Evolutionary conservation across 2,797 vertebrate genomes (phyloP).

Genomic region (Dipus sagitta): DNA sequence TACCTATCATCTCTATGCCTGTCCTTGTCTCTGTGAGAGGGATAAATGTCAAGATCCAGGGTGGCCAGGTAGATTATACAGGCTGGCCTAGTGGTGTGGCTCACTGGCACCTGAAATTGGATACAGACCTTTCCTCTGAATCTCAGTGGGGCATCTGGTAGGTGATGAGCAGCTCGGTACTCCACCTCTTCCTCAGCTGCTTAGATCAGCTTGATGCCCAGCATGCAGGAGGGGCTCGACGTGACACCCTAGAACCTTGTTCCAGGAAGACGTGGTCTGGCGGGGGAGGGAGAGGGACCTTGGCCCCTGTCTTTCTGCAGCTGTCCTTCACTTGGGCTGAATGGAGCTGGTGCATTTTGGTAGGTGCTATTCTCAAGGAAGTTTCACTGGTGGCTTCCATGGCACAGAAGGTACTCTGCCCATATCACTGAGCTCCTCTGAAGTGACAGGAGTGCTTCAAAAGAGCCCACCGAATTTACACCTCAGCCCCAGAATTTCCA

Average conservation of each 20-base stretch:
- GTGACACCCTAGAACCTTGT: background rate
- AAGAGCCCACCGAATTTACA: conserved; percentile 49
- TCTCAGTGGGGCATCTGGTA: background rate
- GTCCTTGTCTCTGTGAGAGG: background rate
- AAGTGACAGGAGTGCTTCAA: background rate
- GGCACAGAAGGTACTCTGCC: background rate
- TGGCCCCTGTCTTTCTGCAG: background rate
- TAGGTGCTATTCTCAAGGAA: background rate
- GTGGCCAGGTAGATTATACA: background rate
- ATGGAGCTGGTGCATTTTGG: background rate
- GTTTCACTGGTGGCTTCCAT: background rate
- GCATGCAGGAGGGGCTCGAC: background rate
- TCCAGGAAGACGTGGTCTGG: background rate
- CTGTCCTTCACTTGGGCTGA: background rate
- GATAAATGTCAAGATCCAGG: background rate
- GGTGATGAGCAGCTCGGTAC: background rate
- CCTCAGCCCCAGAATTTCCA: conserved; percentile 37
- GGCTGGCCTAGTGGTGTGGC: background rate
- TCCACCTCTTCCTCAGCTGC: background rate
- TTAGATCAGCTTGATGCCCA: background rate
- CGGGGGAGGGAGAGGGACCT: background rate
- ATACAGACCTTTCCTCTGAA: background rate
- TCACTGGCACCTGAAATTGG: background rate
- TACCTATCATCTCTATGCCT: background rate
- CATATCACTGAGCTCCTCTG: background rate